A percentile compares a stretch with the other conserved stretches of the same genome.
phyloP scores from a whole-genome alignment of 2,888 invertebrate genomes.

The Mesodorylaimus sp. region DNA sequence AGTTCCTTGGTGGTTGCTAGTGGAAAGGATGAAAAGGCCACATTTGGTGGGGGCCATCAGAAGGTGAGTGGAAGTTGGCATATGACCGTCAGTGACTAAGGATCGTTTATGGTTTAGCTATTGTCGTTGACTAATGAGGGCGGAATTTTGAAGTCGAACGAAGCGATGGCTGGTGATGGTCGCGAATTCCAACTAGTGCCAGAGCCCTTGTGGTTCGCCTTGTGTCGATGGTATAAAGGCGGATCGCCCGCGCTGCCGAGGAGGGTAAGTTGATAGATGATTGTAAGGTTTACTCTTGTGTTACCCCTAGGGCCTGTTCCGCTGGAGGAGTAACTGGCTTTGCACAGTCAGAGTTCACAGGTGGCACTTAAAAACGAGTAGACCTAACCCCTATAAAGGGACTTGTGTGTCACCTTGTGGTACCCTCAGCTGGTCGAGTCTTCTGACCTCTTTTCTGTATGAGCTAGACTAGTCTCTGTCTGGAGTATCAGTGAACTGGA shows the following conservation, averaged over 20 bases:
- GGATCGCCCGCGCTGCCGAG: conserved; percentile 59
- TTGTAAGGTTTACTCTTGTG: background rate
- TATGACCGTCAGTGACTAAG: background rate
- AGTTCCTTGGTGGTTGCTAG: conserved; percentile 47
- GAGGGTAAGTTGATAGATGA: conserved; percentile 39
- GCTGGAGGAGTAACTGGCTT: background rate
- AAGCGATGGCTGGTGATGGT: conserved; percentile 43
- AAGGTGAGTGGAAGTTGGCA: background rate
- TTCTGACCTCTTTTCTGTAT: too few species aligned
- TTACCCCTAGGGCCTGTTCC: background rate
- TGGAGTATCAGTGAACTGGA: too few species aligned
- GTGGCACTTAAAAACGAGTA: too few species aligned
- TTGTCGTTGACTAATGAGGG: conserved; percentile 68
- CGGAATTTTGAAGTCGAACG: conserved; percentile 52
- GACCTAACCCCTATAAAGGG: too few species aligned
- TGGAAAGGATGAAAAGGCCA: too few species aligned
- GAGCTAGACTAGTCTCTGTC: too few species aligned
- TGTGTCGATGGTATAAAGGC: conserved; percentile 57
- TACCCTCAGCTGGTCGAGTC: too few species aligned
- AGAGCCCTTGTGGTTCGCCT: conserved; percentile 65
- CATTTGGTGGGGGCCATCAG: too few species aligned
- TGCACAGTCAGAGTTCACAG: too few species aligned
- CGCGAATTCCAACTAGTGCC: conserved; percentile 69
- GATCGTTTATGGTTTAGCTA: conserved; percentile 32
- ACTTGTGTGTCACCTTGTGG: too few species aligned